phyloP scores from a whole-genome alignment of 1,140 invertebrate genomes.

The Mylabris phalerata region DNA sequence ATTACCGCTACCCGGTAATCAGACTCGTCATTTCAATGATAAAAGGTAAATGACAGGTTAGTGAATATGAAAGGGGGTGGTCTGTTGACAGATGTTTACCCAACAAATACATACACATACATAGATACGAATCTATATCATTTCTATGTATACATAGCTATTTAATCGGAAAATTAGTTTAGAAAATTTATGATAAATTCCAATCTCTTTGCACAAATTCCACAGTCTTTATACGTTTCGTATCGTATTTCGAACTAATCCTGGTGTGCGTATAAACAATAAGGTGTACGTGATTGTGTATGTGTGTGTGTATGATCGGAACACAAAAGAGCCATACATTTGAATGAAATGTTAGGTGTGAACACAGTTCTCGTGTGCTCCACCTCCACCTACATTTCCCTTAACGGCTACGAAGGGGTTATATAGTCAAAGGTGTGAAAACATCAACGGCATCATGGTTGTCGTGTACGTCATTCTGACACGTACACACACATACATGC shows the following conservation, averaged over 20 bases:
- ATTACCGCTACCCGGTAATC: constrained; percentile 23
- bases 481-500: too few species aligned
- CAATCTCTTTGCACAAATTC: too few species aligned
- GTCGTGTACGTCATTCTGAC: background rate
- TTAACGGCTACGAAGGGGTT: constrained; percentile 14
- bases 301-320: too few species aligned
- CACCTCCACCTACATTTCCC: constrained; percentile 7
- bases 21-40: constrained; percentile 24
- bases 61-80: constrained; percentile 20
- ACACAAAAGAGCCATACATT: background rate
- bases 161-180: too few species aligned
- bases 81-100: constrained; percentile 34
- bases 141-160: background rate
- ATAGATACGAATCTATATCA: background rate
- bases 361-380: constrained; percentile 6
- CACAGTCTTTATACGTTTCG: background rate
- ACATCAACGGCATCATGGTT: constrained; percentile 13
- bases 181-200: too few species aligned
- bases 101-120: constrained; percentile 19
- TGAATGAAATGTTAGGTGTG: constrained; percentile 20
- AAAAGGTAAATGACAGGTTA: constrained; percentile 31
- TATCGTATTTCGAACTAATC: constrained; percentile 19
- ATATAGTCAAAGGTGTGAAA: constrained; percentile 18
- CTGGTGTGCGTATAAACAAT: constrained; percentile 15
- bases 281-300: constrained; percentile 7